Percentiles rank a stretch among this genome's conserved stretches.
phyloP scores from a whole-genome alignment of 2,113 vertebrate species.

The Puma concolor region DNA sequence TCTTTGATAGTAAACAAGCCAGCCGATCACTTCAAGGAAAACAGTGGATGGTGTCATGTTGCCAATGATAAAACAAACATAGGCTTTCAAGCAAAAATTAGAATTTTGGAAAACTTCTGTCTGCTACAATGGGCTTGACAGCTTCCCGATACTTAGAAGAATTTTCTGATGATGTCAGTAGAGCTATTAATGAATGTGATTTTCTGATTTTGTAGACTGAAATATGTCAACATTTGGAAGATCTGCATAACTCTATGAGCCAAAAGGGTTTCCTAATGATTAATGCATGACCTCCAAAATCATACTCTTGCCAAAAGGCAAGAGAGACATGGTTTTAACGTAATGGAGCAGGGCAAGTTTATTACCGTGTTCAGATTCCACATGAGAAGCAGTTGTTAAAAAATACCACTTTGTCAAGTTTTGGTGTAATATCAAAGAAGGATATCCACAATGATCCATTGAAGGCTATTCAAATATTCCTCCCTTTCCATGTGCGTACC shows the following conservation, averaged over 20 bases:
- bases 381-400: background rate
- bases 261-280: background rate
- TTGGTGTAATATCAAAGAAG: background rate
- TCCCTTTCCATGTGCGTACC: background rate
- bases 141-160: background rate
- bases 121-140: background rate
- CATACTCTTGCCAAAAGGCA: accelerated
- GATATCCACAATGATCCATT: background rate
- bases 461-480: background rate
- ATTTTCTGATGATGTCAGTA: background rate
- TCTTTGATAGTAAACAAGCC: background rate
- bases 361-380: background rate
- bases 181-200: background rate
- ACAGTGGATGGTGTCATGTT: background rate
- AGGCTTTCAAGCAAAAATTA: background rate
- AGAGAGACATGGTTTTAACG: background rate
- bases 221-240: background rate
- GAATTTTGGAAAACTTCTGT: background rate
- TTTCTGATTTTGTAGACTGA: background rate
- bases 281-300: no score
- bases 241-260: background rate
- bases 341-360: background rate
- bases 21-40: background rate
- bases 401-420: background rate
- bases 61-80: background rate